Percentiles rank a stretch among this genome's conserved stretches.
phyloP scores from a whole-genome alignment of 2,113 vertebrate species.

The Synchiropus splendidus region DNA sequence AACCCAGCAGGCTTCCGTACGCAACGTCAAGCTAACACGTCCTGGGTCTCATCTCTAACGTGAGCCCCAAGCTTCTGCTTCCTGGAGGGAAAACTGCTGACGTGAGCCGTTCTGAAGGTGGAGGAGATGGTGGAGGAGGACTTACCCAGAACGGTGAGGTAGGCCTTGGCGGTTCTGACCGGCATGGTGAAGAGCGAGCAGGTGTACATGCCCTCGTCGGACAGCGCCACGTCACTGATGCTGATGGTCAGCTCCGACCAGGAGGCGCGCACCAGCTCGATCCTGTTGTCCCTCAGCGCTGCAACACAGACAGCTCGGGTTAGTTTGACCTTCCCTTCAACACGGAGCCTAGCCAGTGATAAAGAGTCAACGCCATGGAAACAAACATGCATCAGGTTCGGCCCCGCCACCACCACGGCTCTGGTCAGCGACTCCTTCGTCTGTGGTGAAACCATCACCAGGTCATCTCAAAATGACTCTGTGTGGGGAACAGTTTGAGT shows the following conservation, averaged over 20 bases:
- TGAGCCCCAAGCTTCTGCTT: no score
- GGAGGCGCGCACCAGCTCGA: constrained; percentile 86
- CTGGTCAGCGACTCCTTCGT: no score
- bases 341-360: neutral
- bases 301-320: constrained; percentile 30
- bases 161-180: constrained; percentile 95
- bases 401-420: no score
- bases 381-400: no score
- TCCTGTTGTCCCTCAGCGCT: constrained; percentile 95
- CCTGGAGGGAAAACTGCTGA: no score
- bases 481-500: no score
- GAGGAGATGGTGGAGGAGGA: constrained; percentile 8
- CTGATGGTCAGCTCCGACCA: constrained; percentile 95
- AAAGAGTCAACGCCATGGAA: neutral
- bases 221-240: constrained; percentile 83
- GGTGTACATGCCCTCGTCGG: constrained; percentile 93
- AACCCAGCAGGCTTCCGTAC: no score
- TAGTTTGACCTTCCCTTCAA: neutral
- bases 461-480: no score
- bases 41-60: no score
- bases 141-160: constrained; percentile 92
- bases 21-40: no score
- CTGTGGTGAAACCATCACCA: no score
- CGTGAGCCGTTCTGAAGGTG: no score
- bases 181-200: constrained; percentile 99